These are phyloP conservation scores for Horisme vitalbata DNA, from an alignment of 2,888 invertebrate genomes.

Conservation along the genomic window DNA sequence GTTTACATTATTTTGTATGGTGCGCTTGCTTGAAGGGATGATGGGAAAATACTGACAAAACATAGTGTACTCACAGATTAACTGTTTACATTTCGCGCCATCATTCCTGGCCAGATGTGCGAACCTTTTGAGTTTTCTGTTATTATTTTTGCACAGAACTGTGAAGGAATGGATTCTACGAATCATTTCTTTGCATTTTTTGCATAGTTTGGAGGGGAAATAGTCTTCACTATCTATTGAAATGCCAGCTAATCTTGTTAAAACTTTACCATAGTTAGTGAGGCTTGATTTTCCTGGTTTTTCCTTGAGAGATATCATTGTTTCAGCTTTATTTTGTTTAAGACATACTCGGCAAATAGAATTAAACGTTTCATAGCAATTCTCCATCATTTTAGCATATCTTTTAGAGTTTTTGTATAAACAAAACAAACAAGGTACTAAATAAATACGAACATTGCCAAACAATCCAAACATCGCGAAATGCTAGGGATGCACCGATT, in stretches of 20 bases:
- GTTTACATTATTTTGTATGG: background rate
- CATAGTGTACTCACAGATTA: constrained; percentile 50
- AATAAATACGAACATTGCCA: too few relatives aligned
- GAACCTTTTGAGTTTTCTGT: constrained; percentile 45
- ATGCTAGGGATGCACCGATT: too few relatives aligned
- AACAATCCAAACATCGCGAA: too few relatives aligned
- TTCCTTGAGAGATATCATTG: constrained; percentile 58
- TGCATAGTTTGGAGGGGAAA: constrained; percentile 61
- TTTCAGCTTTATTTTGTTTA: constrained; percentile 41
- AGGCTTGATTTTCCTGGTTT: constrained; percentile 46
- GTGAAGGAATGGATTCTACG: constrained; percentile 63
- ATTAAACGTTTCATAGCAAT: constrained; percentile 51
- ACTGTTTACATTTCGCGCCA: constrained; percentile 32
- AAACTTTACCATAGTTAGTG: constrained; percentile 57
- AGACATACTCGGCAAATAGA: constrained; percentile 68
- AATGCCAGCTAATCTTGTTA: constrained; percentile 53
- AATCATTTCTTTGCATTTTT: constrained; percentile 54
- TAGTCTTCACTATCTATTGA: constrained; percentile 47
- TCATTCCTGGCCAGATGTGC: constrained; percentile 22
- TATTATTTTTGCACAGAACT: constrained; percentile 57
- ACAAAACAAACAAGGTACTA: too few relatives aligned
- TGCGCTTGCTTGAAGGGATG: background rate
- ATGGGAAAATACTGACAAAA: constrained; percentile 49
- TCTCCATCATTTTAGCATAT: constrained; percentile 45
- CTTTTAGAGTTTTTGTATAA: too few relatives aligned